phyloP scores from a whole-genome alignment of 2,888 invertebrate genomes.

The Ectemnius cavifrons region DNA sequence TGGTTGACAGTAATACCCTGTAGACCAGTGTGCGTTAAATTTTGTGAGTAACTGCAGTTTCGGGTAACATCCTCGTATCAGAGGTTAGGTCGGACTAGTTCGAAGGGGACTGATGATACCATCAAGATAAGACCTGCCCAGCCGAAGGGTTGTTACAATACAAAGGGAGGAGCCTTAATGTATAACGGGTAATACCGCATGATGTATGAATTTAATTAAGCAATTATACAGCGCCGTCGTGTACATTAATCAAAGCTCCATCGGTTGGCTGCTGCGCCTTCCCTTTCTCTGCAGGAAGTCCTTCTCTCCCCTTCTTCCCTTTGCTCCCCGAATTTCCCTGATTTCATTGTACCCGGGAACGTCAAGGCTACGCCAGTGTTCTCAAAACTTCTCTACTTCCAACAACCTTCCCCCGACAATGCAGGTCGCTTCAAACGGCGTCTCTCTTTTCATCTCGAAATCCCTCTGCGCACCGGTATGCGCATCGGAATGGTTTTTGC shows the following conservation, averaged over 20 bases:
- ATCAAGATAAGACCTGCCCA: slow-evolving; percentile 51
- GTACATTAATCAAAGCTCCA: slow-evolving; percentile 63
- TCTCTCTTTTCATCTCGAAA: slow-evolving; percentile 15
- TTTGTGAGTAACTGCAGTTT: no score
- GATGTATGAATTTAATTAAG: slow-evolving; percentile 73
- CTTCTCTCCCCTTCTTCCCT: neutral
- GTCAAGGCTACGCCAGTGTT: neutral
- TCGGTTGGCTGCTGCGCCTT: slow-evolving; percentile 30
- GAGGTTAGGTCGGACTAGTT: slow-evolving; percentile 29
- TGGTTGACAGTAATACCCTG: no score
- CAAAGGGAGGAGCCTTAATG: slow-evolving; percentile 50
- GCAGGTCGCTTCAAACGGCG: neutral
- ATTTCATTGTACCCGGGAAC: neutral
- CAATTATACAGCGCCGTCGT: slow-evolving; percentile 63
- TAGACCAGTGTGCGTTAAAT: no score
- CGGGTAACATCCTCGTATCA: slow-evolving; percentile 40
- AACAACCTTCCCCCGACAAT: neutral
- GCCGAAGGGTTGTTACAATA: slow-evolving; percentile 56
- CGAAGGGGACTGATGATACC: slow-evolving; percentile 41
- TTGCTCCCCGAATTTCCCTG: neutral
- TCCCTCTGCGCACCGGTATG: slow-evolving; percentile 1
- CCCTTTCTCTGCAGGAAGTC: slow-evolving; percentile 7
- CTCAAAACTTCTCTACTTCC: neutral
- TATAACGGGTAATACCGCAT: slow-evolving; percentile 61
- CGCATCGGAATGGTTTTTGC: slow-evolving; percentile 44